Base-by-base conservation (phyloP, 2,797 vertebrate genomes). In the Chloroceryle inda region DNA sequence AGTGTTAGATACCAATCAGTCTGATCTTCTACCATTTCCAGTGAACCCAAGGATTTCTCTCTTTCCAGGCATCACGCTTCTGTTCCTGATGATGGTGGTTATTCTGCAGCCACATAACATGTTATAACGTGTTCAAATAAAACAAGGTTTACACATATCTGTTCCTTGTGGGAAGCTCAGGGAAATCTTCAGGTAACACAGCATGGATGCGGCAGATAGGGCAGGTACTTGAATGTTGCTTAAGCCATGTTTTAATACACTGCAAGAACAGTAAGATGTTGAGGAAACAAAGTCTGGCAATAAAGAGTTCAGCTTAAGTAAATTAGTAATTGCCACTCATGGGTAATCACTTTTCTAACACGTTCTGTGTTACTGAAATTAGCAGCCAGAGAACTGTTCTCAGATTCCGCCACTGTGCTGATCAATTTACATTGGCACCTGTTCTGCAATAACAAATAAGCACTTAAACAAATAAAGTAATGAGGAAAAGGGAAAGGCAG, bases 181-280 rank as follows among this genome's bases (percentile, higher is more conserved):
- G 99, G 74, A 99, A 99, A 19, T 99, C 99, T 40, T 99, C 99
- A 0, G 98, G 97, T 27, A 98, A 91, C 26, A 99, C 94, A 1
- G 97, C 97, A 0, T 98, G 98, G 9, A 96, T 96, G 6, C 98
- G 98, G 97, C 99, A 99, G 71, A 99, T 99, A 3, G 99, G 99
- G 94, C 99, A 99, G 23, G 98, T 98, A 63, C 97, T 99, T 47
- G 96, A 96, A 10, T 99, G 98, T 82, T 99, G 98, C 94, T 98
- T 99, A 68, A 99, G 98, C 99, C 99, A 99, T 2, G 96, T 98
- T 37, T 94, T 97, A 29, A 99, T 98, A 71, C 99, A 99, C 99
- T 99, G 97, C 53, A 97, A 95, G 52, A 50, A 80, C 7, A 73
- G 35, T n/a, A 52, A 91, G 6, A 76, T 22, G 21, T 29, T 42